Percentiles rank a stretch among this genome's conserved stretches.
phyloP scores from a whole-genome alignment of 2,113 vertebrate species.

The Hydropotes inermis region DNA sequence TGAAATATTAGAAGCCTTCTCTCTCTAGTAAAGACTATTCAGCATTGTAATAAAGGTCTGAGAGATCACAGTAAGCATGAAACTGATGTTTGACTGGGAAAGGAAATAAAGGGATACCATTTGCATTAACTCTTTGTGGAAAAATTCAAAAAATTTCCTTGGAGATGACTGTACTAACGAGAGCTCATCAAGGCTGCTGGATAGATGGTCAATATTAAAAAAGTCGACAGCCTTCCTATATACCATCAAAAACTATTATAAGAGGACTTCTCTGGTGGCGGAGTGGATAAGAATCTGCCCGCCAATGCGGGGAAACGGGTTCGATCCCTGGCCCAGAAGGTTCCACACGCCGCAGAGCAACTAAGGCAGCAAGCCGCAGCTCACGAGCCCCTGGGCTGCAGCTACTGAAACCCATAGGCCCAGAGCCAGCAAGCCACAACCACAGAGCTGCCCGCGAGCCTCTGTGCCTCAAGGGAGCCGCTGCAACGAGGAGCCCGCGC shows the following conservation, averaged over 20 bases:
- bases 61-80: neutral
- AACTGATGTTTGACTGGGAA: neutral
- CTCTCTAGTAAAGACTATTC: neutral
- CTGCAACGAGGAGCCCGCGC: rapidly evolving
- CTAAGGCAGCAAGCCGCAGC: neutral
- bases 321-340: neutral
- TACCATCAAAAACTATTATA: neutral
- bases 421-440: neutral
- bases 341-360: neutral
- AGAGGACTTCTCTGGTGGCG: neutral
- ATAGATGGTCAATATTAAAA: neutral
- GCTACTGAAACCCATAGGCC: rapidly evolving
- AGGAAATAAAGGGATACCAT: neutral
- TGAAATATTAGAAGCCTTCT: neutral
- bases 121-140: neutral
- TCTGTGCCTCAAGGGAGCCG: rapidly evolving
- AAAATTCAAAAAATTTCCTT: neutral
- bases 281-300: neutral
- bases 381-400: neutral
- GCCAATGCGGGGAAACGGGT: neutral
- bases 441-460: neutral
- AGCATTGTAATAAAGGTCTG: neutral
- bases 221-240: neutral
- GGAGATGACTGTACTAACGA: neutral
- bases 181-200: neutral